Evolutionary conservation across 2,113 vertebrate genomes (phyloP), one percentile per base, ranked within the genome.

Genomic region (Suricata suricatta): DNA sequence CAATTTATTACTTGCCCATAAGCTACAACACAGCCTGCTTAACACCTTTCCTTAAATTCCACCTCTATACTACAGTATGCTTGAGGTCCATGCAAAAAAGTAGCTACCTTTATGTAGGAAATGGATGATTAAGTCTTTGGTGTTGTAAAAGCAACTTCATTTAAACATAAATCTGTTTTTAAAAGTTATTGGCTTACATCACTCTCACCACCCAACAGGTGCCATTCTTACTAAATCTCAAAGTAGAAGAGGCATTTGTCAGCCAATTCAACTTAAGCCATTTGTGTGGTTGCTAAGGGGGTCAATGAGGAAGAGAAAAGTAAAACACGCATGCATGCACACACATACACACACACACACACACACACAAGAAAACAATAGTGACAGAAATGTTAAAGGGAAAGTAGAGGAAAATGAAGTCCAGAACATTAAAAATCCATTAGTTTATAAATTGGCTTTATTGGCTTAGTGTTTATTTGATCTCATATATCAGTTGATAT

Each of bases 141-240:
- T n/a, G n/a, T n/a, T n/a, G n/a, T n/a, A n/a, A n/a, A n/a, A n/a
- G n/a, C n/a, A n/a, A n/a, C n/a, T n/a, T n/a, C n/a, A n/a, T n/a
- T n/a, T n/a, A n/a, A n/a, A n/a, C n/a, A n/a, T n/a, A 29, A 54
- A 71, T 86, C 25, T 9, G 2, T 4, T 90, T 71, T 93, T 63
- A 31, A 35, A 95, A 79, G 23, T 95, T 23, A 86, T 47, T 96
- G 68, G 79, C 25, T 88, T 93, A 68, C 35, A 64, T 16, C 33
- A 86, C 95, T 81, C 11, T 93, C 11, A 71, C n/a, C 5, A 71
- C 31, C n/a, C 21, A 52, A 96, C 84, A 72, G 25, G 21, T 88
- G 33, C 57, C 29, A 38, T 88, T 92, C 64, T 80, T 92, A 95
- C 16, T 69, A 93, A 90, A 90, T 93, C 80, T 90, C 38, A 90